A percentile compares a stretch with the other conserved stretches of the same genome.
Conservation (phyloP, 2,888 invertebrate genomes). For the Nemoura dubitans region DNA sequence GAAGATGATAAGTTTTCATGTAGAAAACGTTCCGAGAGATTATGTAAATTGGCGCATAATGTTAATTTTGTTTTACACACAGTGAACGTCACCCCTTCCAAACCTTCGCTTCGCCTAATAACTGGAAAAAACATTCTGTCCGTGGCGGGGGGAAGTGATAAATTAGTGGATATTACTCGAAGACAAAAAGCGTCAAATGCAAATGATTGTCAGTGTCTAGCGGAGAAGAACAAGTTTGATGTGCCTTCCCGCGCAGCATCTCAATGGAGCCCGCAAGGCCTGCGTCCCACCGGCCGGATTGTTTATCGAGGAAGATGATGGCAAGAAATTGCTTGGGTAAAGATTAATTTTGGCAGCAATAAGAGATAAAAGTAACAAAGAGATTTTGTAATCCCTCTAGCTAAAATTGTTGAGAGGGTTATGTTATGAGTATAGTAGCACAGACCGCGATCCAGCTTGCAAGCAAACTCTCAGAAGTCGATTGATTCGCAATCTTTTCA, state of each 20-base stretch:
- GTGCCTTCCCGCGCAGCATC: slow-evolving; percentile 16
- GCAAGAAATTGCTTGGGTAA: slow-evolving; percentile 27
- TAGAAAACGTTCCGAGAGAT: slow-evolving; percentile 27
- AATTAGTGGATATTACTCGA: slow-evolving; percentile 28
- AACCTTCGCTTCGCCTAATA: slow-evolving; percentile 32
- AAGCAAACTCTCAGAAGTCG: neutral
- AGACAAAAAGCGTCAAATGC: slow-evolving; percentile 29
- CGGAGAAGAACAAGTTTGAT: slow-evolving; percentile 23
- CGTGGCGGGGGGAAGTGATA: slow-evolving; percentile 22
- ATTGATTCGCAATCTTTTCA: neutral
- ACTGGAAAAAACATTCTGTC: slow-evolving; percentile 29
- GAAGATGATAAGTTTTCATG: slow-evolving; percentile 34
- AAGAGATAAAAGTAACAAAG: neutral
- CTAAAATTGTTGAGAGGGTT: no score
- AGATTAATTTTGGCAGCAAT: slow-evolving; percentile 17
- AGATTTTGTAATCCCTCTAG: neutral
- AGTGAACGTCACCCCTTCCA: slow-evolving; percentile 27
- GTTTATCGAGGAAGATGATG: slow-evolving; percentile 19
- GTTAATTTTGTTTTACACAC: slow-evolving; percentile 37
- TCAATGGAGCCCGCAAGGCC: no score
- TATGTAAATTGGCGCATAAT: slow-evolving; percentile 32
- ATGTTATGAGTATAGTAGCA: no score
- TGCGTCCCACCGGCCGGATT: neutral
- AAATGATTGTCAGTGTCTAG: slow-evolving; percentile 8
- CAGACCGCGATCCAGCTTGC: neutral